Base-by-base conservation (phyloP, 2,113 vertebrate species). In the Clarias magur region DNA sequence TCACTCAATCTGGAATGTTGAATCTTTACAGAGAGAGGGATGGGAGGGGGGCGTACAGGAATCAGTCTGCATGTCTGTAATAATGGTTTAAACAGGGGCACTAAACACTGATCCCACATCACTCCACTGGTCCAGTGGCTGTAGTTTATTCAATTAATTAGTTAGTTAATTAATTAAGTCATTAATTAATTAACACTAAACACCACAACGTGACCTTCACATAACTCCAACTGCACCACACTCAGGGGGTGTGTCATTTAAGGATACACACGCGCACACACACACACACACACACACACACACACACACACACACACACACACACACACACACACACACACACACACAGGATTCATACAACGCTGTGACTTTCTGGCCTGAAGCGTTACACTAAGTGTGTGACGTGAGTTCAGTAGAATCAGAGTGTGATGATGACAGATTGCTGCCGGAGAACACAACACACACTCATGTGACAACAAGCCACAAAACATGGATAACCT, bases 61-160 rank as follows among this genome's bases (percentile, higher is more conserved):
- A 54, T 65, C 59, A 85, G 84, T 67, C 25, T 63, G 60, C 62
- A 19, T 68, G 72, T 48, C 83, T 76, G 83, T 72, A 76, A 38
- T 65, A 86, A 57, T 53, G 60, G 38, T 78, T 48, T 82, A 12
- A 78, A 82, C 70, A 65, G 73, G 34, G 53, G 63, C 70, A 79
- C 59, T 30, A 57, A 79, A 38, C 19, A 53, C 27, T 2, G 5
- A 34, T 48, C 48, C 48, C 48, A 48, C 6, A 7, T 48, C 48
- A 48, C 6, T 48, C 48, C 48, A 48, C 48, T 48, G 42, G 42
- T 42, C 42, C 42, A 42, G 42, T 42, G 42, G 42, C 42, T 42
- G 48, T 48, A 48, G 6, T 48, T 8, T 48, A 38, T 38, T 3
- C 3, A 38, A 3, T 2, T 38, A 38, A 38, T 38, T 34, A 48